These are phyloP conservation scores for Allobates femoralis DNA, from an alignment of 2,797 vertebrate genomes.

Conservation along the genomic window DNA sequence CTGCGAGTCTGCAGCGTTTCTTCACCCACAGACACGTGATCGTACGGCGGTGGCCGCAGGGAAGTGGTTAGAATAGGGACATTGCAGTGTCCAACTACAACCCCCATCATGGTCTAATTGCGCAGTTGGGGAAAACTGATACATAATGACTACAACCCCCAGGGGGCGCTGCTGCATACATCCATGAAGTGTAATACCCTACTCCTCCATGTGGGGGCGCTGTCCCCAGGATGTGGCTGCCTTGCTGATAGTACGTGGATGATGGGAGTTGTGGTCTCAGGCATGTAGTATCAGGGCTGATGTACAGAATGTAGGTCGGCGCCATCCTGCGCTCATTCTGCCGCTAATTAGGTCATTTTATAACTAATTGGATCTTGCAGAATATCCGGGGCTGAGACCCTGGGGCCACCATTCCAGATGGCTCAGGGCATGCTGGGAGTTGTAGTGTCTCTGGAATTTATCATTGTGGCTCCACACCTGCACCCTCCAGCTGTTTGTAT, in stretches of 20 bases:
- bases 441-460: not conserved
- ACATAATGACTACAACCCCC: not conserved
- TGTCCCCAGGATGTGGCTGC: not conserved
- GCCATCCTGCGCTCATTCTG: not conserved
- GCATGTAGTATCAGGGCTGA: not conserved
- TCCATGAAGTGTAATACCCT: not conserved
- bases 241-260: not conserved
- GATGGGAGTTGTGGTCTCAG: not conserved
- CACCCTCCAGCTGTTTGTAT: not conserved
- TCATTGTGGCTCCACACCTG: not conserved
- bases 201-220: not conserved
- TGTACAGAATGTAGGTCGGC: not conserved
- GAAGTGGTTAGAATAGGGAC: not conserved
- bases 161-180: not conserved
- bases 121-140: not conserved
- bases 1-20: not conserved
- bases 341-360: constrained; percentile 1
- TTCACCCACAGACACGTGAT: not conserved
- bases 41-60: not conserved
- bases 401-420: no score
- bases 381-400: not conserved
- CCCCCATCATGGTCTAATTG: not conserved
- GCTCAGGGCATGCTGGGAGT: not conserved
- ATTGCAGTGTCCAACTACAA: not conserved
- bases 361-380: not conserved